These are phyloP conservation scores for Globicephala melas DNA, from an alignment of 2,113 vertebrate species.

Conservation along the genomic window DNA sequence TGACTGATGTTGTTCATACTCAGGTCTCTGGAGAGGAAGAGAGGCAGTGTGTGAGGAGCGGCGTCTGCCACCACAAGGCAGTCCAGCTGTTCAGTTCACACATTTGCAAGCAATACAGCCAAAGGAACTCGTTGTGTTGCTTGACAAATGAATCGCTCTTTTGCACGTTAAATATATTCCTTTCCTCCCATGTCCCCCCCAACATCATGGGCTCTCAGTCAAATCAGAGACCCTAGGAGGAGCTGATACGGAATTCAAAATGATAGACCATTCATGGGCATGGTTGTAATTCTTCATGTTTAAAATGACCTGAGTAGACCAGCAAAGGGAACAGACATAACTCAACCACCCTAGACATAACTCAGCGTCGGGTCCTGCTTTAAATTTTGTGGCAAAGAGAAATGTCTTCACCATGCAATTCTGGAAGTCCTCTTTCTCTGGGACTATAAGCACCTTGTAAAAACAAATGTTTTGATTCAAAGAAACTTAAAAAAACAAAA, in stretches of 20 bases:
- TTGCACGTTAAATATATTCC: slow-evolving; percentile 49
- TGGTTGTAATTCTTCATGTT: slow-evolving; percentile 21
- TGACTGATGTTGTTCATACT: slow-evolving; percentile 96
- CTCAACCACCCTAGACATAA: background rate
- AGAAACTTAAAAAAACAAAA: slow-evolving; percentile 71
- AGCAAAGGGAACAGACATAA: slow-evolving; percentile 44
- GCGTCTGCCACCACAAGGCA: slow-evolving; percentile 65
- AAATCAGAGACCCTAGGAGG: slow-evolving; percentile 53
- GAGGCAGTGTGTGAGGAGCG: slow-evolving; percentile 79
- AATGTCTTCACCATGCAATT: slow-evolving; percentile 25
- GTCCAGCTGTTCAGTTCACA: slow-evolving; percentile 80
- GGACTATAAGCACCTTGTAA: slow-evolving; percentile 64
- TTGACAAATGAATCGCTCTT: slow-evolving; percentile 72
- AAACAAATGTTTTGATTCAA: slow-evolving; percentile 69
- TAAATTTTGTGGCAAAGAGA: slow-evolving; percentile 29
- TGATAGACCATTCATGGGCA: slow-evolving; percentile 15
- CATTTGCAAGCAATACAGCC: slow-evolving; percentile 76
- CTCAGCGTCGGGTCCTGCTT: slow-evolving; percentile 9
- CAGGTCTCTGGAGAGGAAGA: slow-evolving; percentile 90
- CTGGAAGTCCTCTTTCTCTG: slow-evolving; percentile 25
- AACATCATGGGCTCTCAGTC: background rate
- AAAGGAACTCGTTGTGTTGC: slow-evolving; percentile 69
- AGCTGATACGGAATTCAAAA: background rate
- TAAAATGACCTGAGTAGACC: background rate
- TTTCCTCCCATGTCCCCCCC: background rate